Percentiles rank a stretch among this genome's conserved stretches.
These are phyloP conservation scores for Mycogona germanica DNA, from an alignment of 2,888 invertebrate species.

Conservation along the genomic window DNA sequence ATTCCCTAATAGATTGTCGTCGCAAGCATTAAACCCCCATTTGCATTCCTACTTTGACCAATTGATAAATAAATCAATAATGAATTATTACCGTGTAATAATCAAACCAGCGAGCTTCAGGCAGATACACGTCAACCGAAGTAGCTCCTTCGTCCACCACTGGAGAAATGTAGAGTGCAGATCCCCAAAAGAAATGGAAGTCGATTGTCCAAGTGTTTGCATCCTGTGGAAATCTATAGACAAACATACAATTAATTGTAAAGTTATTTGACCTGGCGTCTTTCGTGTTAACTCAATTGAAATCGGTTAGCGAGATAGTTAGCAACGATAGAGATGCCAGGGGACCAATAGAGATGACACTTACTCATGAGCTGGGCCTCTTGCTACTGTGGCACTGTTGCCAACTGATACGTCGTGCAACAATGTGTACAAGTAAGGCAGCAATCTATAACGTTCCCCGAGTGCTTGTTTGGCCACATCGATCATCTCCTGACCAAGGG, in stretches of 20 bases:
- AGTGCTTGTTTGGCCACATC: slow-evolving; percentile 7
- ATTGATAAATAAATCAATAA: not conserved
- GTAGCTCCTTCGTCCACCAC: slow-evolving; percentile 23
- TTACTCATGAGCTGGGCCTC: slow-evolving; percentile 34
- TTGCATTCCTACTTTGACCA: too few relatives aligned
- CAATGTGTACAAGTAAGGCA: slow-evolving; percentile 39
- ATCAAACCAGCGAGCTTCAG: slow-evolving; percentile 29
- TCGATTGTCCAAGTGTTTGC: slow-evolving; percentile 24
- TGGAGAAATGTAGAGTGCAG: slow-evolving; percentile 31
- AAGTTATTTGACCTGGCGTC: too few relatives aligned
- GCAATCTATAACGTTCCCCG: slow-evolving; percentile 33
- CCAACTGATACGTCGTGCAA: slow-evolving; percentile 33
- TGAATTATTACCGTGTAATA: slow-evolving; percentile 27
- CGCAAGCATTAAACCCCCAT: too few relatives aligned
- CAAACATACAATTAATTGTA: too few relatives aligned
- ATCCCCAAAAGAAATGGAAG: slow-evolving; percentile 34
- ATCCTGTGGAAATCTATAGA: slow-evolving; percentile 28
- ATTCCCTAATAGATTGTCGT: slow-evolving; percentile 19
- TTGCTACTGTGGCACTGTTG: slow-evolving; percentile 31
- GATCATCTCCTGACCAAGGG: slow-evolving; percentile 6
- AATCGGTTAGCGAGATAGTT: slow-evolving; percentile 1
- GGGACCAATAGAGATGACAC: slow-evolving; percentile 15
- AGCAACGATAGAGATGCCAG: not conserved
- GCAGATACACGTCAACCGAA: slow-evolving; percentile 29
- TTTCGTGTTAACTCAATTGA: slow-evolving; percentile 28